Percentiles rank a stretch among this genome's conserved stretches.
Conservation (phyloP, 2,113 vertebrate species). For the Hirundichthys speculiger region DNA sequence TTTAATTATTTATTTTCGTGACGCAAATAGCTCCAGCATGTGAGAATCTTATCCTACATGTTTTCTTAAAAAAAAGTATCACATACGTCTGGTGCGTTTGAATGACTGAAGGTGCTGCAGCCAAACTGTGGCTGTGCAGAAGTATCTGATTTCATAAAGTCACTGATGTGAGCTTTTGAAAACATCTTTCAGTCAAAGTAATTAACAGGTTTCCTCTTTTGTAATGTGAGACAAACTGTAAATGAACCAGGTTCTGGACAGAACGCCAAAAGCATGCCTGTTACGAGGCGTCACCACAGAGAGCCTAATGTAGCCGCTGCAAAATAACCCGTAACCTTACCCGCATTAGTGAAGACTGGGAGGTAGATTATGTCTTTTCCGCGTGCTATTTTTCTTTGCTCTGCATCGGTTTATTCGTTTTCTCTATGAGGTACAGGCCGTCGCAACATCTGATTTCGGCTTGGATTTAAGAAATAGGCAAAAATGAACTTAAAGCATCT, state of each 20-base stretch:
- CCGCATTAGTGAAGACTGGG: conserved; percentile 8
- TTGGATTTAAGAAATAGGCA: no score
- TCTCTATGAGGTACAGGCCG: no score
- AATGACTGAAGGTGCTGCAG: conserved; percentile 2
- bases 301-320: conserved; percentile 11
- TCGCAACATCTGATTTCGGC: no score
- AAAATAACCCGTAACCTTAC: conserved; percentile 36
- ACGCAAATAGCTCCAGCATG: conserved; percentile 9
- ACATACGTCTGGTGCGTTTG: background rate
- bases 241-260: conserved; percentile 36
- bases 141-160: conserved; percentile 29
- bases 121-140: background rate
- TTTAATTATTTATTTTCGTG: conserved; percentile 1
- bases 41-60: background rate
- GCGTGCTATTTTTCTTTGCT: background rate
- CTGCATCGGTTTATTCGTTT: no score
- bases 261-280: conserved; percentile 9
- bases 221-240: conserved; percentile 48
- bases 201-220: conserved; percentile 35
- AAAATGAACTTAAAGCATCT: no score
- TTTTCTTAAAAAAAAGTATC: background rate
- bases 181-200: conserved; percentile 43
- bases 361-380: conserved; percentile 22
- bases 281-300: conserved; percentile 29
- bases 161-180: conserved; percentile 24